Evolutionary conservation across 1,140 invertebrate genomes (phyloP).

Genomic region (Goniozus legneri): DNA sequence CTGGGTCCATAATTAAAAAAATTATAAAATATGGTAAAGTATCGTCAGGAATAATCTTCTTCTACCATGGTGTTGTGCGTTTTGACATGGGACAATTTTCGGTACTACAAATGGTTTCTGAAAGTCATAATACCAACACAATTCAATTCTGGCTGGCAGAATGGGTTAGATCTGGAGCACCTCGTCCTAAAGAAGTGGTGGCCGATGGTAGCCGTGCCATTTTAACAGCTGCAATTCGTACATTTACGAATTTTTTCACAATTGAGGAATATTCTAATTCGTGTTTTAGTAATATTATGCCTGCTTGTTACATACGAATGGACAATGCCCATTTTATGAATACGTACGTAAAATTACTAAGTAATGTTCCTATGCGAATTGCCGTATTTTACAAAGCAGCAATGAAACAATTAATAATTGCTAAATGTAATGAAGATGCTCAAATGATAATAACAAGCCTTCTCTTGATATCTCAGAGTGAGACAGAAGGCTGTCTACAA

Average conservation of each 20-base stretch:
- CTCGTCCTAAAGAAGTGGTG: conserved; percentile 17
- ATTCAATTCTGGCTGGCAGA: conserved; percentile 16
- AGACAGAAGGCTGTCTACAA: conserved; percentile 1
- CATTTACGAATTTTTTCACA: conserved; percentile 13
- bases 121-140: conserved; percentile 9
- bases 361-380: background rate
- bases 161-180: conserved; percentile 18
- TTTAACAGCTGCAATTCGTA: conserved; percentile 10
- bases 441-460: background rate
- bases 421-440: background rate
- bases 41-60: conserved; percentile 6
- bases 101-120: conserved; percentile 12
- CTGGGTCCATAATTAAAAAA: conserved; percentile 16
- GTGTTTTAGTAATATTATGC: background rate
- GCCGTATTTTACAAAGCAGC: background rate
- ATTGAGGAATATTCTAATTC: conserved; percentile 14
- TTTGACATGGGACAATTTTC: conserved; percentile 7
- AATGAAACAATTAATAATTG: conserved; percentile 6
- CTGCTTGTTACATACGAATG: conserved; percentile 6
- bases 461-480: conserved; percentile 5
- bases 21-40: conserved; percentile 11
- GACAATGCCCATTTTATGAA: conserved; percentile 13
- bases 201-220: conserved; percentile 19
- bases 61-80: conserved; percentile 1
- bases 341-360: conserved; percentile 11